Evolutionary conservation across 2,113 vertebrate species (phyloP), one percentile per base, ranked within the genome.

Genomic region (Podarcis muralis): DNA sequence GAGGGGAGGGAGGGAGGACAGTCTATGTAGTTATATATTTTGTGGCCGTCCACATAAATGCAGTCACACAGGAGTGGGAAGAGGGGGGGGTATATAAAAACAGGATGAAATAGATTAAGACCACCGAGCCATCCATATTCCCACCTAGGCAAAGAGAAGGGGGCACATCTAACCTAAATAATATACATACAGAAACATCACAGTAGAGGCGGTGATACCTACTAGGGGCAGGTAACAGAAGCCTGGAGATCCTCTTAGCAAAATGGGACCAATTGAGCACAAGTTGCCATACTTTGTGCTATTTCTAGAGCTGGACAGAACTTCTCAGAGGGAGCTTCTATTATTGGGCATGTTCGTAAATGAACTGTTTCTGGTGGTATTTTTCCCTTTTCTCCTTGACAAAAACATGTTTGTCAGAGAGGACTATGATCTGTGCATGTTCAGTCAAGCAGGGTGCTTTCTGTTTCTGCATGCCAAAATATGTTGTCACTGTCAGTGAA

Each of bases 391-490:
- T 65, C 57, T 81, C 16, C 48, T 83, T 53, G 74, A 77, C 71
- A 88, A 77, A 87, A 88, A 88, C 81, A 83, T 78, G n/a, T 77
- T 88, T 68, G 59, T 66, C 37, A 48, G 37, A 71, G 43, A 79
- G 48, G 48, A 25, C 23, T 77, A 30, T 27, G 3, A 25, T 30
- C 59, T 68, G 3, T 37, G 62, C 81, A 69, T 37, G 72, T 78
- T 77, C 37, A 48, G 62, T 88, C 87, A 83, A 68, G 62, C n/a
- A 62, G 53, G 22, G 74, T 1, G 53, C 30, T 71, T 88, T 84
- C 40, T 77, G 74, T 77, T 76, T 76, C 59, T 81, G 40, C 57
- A 88, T 83, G 66, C 87, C 71, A 76, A 83, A 35, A 83, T 48
- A 25, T 32, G 18, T 12, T 88, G 72, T 88, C 71, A 43, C 74